Base-by-base conservation (phyloP, 2,797 vertebrate genomes). In the Borostomias antarcticus region DNA sequence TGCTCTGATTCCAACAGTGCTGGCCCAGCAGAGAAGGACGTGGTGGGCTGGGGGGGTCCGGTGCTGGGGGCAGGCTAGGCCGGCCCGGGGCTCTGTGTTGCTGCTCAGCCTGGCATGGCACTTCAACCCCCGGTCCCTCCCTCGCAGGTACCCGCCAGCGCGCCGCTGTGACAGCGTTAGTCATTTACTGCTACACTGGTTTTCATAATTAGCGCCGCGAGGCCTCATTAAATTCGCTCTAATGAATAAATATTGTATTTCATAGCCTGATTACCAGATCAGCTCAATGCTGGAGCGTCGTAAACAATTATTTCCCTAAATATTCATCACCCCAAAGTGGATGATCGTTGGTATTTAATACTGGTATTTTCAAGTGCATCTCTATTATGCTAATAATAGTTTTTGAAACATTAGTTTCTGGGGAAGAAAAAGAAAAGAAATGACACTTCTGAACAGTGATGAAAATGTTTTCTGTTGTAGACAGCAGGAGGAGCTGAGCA, bases 191-290 rank as follows among this genome's bases (percentile, higher is more conserved):
- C 97, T 96, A 98, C 97, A 95, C 95, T 98, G 97, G 96, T 95
- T 99, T 98, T 98, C 96, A 96, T 99, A 99, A 99, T 99, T 99
- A 99, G 96, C 96, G 94, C 97, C 96, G 97, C 96, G 93, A 99
- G 97, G 96, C 96, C 96, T 99, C 97, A 99, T 99, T 99, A 99
- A 99, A 97, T 98, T 96, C 96, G 95, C 98, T 99, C 96, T 99
- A 99, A 99, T 99, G 97, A 99, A 99, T 99, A 99, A 99, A 99
- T 99, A 99, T 98, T 99, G 96, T 99, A 99, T 99, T 99, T 98
- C 97, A 98, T 96, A 96, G 97, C 94, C 94, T 98, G 97, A 98
- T 99, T 99, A 98, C 93, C 94, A 98, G 96, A 98, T 97, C 95
- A 97, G 96, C 96, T 96, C 96, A 95, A 92, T 91, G 96, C 95